Percentiles rank a stretch among this genome's conserved stretches.
Evolutionary conservation across 2,888 invertebrate genomes (phyloP).

Genomic region (Drosophila mayaguana): DNA sequence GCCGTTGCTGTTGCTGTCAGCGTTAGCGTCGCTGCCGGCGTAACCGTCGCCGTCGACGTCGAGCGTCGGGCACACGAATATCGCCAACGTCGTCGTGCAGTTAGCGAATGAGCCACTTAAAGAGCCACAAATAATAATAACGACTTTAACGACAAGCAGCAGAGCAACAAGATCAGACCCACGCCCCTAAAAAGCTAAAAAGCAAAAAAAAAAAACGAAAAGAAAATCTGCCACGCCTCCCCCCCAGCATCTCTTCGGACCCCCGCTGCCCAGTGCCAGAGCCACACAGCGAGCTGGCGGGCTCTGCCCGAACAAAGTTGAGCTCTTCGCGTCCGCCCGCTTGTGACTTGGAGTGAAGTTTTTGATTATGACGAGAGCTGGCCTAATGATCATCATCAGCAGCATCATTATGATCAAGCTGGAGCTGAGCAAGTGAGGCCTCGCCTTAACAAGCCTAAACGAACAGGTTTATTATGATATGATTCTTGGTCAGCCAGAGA

Average conservation of each 20-base stretch:
- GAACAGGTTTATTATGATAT: constrained; percentile 80
- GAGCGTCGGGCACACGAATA: constrained; percentile 71
- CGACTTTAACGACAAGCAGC: constrained; percentile 79
- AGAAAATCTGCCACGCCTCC: constrained; percentile 5
- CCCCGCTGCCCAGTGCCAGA: constrained; percentile 32
- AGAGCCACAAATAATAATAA: constrained; percentile 81
- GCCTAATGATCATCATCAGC: constrained; percentile 29
- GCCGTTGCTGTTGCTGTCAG: constrained; percentile 59
- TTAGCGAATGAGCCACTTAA: constrained; percentile 81
- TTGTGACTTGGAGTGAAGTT: constrained; percentile 68
- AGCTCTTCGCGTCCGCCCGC: constrained; percentile 67
- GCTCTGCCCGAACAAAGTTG: constrained; percentile 63
- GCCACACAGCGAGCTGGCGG: constrained; percentile 54
- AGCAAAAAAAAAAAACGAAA: neutral
- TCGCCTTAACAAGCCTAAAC: constrained; percentile 73
- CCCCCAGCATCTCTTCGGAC: constrained; percentile 1
- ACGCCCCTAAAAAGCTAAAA: constrained; percentile 16
- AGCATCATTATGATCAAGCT: constrained; percentile 29
- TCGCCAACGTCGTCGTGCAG: constrained; percentile 78
- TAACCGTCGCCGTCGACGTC: constrained; percentile 40
- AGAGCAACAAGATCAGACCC: constrained; percentile 53
- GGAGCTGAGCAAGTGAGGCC: constrained; percentile 44
- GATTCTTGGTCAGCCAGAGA: constrained; percentile 27
- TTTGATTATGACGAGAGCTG: constrained; percentile 63
- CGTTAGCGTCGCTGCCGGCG: constrained; percentile 42